Percentiles rank a stretch among this genome's conserved stretches.
Conservation (phyloP, 2,797 vertebrate species). For the Cyclura pinguis region DNA sequence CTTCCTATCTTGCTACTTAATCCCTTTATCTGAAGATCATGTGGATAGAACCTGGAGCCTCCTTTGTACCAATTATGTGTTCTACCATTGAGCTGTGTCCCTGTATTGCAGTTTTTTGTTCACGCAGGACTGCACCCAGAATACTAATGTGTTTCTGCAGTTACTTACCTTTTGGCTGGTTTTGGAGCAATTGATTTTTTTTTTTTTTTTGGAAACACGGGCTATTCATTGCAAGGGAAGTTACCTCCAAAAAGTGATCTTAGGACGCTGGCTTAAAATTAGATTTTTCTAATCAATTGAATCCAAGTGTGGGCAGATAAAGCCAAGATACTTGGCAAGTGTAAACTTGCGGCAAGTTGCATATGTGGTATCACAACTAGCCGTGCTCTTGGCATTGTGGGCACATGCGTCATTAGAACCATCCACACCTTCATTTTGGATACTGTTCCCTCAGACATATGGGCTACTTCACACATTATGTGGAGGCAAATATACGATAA, state of each 20-base stretch:
- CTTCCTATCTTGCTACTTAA: not conserved
- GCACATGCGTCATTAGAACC: not conserved
- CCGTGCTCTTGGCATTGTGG: not conserved
- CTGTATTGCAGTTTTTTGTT: not conserved
- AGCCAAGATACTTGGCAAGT: not conserved
- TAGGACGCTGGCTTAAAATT: not conserved
- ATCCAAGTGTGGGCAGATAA: conserved; percentile 1
- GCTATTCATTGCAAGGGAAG: too few relatives aligned
- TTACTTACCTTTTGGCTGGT: not conserved
- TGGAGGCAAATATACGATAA: not conserved
- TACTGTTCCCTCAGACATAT: not conserved
- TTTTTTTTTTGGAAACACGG: too few relatives aligned
- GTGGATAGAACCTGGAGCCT: not conserved
- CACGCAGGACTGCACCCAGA: not conserved
- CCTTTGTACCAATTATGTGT: not conserved
- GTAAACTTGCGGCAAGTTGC: conserved; percentile 7
- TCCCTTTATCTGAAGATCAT: not conserved
- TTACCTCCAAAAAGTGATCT: not conserved
- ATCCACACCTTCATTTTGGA: conserved; percentile 1
- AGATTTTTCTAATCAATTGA: not conserved
- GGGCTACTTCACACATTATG: not conserved
- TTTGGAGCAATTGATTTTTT: not conserved
- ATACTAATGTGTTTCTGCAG: too few relatives aligned
- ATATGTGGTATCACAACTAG: not conserved
- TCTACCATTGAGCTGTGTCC: not conserved